phyloP scores from a whole-genome alignment of 1,140 invertebrate species.

The Globodera rostochiensis region DNA sequence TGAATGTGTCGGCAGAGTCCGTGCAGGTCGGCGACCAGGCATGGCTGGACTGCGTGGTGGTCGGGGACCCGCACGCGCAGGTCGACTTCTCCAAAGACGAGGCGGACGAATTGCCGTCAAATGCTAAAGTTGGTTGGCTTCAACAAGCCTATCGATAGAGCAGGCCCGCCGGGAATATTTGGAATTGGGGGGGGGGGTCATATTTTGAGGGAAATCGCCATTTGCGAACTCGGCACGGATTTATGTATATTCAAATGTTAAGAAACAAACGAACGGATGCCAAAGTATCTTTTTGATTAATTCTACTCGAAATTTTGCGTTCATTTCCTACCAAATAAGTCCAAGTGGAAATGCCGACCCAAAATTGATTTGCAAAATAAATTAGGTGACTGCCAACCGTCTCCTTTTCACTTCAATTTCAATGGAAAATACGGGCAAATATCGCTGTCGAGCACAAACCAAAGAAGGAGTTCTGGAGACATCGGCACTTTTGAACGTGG shows the following conservation, averaged over 20 bases:
- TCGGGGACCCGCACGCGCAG: conserved; percentile 56
- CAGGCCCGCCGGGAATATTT: no score
- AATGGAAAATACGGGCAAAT: conserved; percentile 60
- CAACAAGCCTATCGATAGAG: background rate
- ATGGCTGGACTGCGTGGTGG: conserved; percentile 63
- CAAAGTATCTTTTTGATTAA: conserved; percentile 17
- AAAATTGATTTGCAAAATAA: no score
- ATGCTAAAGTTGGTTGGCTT: conserved; percentile 52
- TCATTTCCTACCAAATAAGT: no score
- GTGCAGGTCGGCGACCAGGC: conserved; percentile 60
- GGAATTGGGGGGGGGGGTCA: no score
- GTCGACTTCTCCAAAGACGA: conserved; percentile 62
- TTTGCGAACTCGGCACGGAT: background rate
- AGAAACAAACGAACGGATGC: background rate
- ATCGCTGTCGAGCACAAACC: conserved; percentile 51
- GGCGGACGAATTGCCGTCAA: conserved; percentile 53
- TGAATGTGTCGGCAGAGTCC: conserved; percentile 60
- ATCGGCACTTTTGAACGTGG: conserved; percentile 55
- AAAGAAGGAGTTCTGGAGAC: conserved; percentile 54
- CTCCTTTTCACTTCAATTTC: conserved; percentile 60
- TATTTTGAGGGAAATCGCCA: no score
- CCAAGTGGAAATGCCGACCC: no score
- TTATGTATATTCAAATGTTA: background rate
- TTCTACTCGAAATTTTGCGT: no score
- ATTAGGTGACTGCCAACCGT: conserved; percentile 60